Base-by-base conservation (phyloP, 2,797 vertebrate species). In the Gambelia wislizenii region DNA sequence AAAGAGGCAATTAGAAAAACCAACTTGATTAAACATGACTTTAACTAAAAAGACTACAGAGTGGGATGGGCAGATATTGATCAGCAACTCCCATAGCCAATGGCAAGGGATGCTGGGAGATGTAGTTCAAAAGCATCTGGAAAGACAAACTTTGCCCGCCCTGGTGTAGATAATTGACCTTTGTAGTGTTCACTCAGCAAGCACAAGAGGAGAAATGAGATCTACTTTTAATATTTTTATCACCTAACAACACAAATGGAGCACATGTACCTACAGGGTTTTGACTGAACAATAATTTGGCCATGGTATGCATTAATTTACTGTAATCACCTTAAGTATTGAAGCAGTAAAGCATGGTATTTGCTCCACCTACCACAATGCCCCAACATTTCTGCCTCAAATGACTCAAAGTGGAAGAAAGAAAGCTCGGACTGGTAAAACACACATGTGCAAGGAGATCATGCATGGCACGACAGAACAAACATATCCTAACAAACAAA, bases 1-100 rank as follows among this genome's bases (percentile, higher is more conserved):
- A 69, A 27, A 89, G 81, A 91, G 67, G 80, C 89, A 92, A 90
- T 86, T 85, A 72, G 79, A 89, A 91, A 83, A 83, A 89, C 82
- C 86, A 77, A 67, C 77, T 90, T 0, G 2, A 88, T 80, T 87
- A 70, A 76, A 90, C 83, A 84, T 39, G 83, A 91, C 87, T 72
- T 89, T 82, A 89, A 79, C 89, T 67, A 33, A 67, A 64, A 67
- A 30, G 64, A 67, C 27, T 67, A 33, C 9, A 67, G 27, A 33
- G 1, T 0, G 12, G 20, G 30, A 4, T 67, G 64, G 64, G 64
- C 30, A 67, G 64, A 67, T 13, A 33, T 13, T 59, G 12, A 67
- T 3, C 10, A 67, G 64, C 64, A 67, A 30, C 8, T 67, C 6
- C 61, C 10, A 12, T 10, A 67, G 10, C 27, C 12, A 33, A 67